These are phyloP conservation scores for Elachura formosa DNA, from an alignment of 2,113 vertebrate genomes.

Conservation along the genomic window DNA sequence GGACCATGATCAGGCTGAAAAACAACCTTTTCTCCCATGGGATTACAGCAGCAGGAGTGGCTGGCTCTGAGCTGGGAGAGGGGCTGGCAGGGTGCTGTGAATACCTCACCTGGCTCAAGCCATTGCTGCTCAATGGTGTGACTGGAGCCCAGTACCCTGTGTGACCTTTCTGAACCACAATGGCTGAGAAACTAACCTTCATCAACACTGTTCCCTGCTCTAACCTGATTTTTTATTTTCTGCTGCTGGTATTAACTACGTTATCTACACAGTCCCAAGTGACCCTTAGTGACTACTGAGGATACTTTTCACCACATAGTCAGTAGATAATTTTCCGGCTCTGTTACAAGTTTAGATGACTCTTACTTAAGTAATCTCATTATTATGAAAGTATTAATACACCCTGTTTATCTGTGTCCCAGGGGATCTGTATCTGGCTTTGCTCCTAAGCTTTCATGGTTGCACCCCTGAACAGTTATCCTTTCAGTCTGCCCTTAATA, in stretches of 20 bases:
- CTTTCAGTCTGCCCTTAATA: not conserved
- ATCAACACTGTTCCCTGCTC: not conserved
- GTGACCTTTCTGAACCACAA: not conserved
- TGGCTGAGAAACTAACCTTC: not conserved
- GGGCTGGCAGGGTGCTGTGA: not conserved
- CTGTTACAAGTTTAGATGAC: not conserved
- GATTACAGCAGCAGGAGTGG: not conserved
- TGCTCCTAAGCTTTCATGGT: not conserved
- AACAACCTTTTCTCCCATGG: not conserved
- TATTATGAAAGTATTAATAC: not conserved
- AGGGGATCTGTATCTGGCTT: not conserved
- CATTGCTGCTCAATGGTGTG: not conserved
- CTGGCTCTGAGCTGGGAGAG: not conserved
- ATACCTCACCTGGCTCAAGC: fast-evolving
- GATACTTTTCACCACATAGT: not conserved
- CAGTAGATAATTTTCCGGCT: not conserved
- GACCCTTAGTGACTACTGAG: not conserved
- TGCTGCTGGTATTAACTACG: not conserved
- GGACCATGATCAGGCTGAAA: not conserved
- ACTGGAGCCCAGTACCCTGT: fast-evolving
- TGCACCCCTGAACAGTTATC: not conserved
- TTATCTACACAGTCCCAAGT: not conserved
- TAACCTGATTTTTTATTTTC: not conserved
- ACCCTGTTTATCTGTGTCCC: not conserved
- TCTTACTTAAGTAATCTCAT: not conserved